Evolutionary conservation across 2,888 invertebrate species (phyloP), one percentile per base, ranked within the genome.

Genomic region (Drosophila falleni): DNA sequence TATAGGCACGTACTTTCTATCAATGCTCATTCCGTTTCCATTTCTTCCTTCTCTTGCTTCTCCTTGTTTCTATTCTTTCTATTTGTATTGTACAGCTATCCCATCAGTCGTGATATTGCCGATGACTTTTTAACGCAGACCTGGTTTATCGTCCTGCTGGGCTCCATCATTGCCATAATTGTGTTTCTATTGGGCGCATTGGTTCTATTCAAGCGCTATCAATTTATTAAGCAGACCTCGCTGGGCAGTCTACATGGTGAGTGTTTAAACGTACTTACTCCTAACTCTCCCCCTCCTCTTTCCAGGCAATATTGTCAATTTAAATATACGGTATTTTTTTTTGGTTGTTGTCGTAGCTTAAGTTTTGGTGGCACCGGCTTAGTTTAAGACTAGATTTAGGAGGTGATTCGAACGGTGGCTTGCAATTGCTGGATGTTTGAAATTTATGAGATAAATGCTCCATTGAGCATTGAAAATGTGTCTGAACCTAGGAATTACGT

Each of bases 91-190:
- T 93, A 89, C 93, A 94, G 91, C 81, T 93, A 94, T 91, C 94
- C 94, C 87, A 92, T 93, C 87, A 92, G 92, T 91, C 93, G 92
- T 82, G 92, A 92, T 92, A 91, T 93, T 88, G 94, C 95, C 76
- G 95, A 96, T 89, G 96, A 96, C 92, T 95, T 96, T 91, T 94
- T 96, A 89, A 96, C 96, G 84, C 97, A 97, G 94, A 96, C 97
- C 70, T 97, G 97, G 97, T 97, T 97, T 94, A 96, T 97, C 93
- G 96, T 97, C 81, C 94, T 97, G 84, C 94, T 97, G 83, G 97
- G 97, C 88, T 96, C 97, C 87, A 96, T 97, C 93, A 95, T 97
- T 77, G 95, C 97, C 91, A 95, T 97, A 80, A 96, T 97, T 94
- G 94, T 97, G 81, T 95, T 97, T 87, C 94, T 97, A 85, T 96